phyloP scores from a whole-genome alignment of 2,797 vertebrate genomes.

The Myotis planiceps region DNA sequence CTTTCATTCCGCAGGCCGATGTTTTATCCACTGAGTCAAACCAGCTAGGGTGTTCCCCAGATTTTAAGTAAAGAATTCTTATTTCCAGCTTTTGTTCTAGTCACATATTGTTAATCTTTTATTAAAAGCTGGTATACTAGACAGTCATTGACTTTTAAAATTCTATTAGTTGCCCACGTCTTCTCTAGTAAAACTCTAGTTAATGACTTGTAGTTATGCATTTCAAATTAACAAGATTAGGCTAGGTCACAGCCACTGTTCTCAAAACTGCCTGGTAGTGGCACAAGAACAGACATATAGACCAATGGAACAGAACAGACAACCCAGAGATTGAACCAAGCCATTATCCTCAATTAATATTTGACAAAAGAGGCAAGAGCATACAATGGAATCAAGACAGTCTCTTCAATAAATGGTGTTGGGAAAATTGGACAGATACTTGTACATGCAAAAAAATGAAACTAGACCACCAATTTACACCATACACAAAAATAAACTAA shows the following conservation, averaged over 20 bases:
- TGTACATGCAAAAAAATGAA: no score
- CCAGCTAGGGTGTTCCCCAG: neutral
- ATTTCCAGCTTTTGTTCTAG: slow-evolving; percentile 31
- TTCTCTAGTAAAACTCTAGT: neutral
- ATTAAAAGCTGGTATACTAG: neutral
- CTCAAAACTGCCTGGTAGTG: no score
- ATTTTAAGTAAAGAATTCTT: slow-evolving; percentile 35
- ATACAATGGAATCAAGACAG: no score
- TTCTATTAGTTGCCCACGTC: neutral
- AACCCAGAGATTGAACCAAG: no score
- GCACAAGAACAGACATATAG: no score
- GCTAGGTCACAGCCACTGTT: neutral
- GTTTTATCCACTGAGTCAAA: neutral
- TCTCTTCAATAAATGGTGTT: no score
- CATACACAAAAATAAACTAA: no score
- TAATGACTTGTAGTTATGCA: neutral
- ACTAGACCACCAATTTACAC: no score
- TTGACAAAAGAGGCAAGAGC: no score
- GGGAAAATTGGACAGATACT: no score
- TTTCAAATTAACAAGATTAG: slow-evolving; percentile 8
- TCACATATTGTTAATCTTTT: neutral
- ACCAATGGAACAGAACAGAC: no score
- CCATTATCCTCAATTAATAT: no score
- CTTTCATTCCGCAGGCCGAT: neutral
- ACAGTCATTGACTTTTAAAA: neutral